phyloP scores from a whole-genome alignment of 2,113 vertebrate species.

The Archilochus colubris region DNA sequence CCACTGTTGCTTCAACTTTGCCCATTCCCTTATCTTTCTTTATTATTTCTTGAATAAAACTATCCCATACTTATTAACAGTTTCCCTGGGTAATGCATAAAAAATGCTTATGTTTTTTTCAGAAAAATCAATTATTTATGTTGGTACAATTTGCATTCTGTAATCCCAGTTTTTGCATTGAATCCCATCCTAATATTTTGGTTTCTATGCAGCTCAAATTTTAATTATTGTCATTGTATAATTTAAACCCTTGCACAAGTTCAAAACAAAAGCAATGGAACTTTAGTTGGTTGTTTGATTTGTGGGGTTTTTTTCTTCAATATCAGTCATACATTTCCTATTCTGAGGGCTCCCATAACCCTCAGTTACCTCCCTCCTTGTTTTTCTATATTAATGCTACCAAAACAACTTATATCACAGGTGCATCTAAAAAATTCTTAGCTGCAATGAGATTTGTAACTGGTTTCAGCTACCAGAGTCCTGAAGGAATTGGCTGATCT shows the following conservation, averaged over 20 bases:
- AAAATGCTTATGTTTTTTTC: not conserved
- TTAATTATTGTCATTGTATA: not conserved
- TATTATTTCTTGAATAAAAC: not conserved
- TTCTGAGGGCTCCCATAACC: not conserved
- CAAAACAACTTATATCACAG: not conserved
- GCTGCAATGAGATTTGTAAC: not conserved
- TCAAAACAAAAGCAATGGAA: not conserved
- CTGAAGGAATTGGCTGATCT: no score
- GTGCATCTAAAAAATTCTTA: not conserved
- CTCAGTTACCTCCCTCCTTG: not conserved
- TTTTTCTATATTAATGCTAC: not conserved
- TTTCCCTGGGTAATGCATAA: not conserved
- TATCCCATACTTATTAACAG: not conserved
- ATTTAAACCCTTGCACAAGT: not conserved
- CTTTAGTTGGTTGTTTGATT: not conserved
- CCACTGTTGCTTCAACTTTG: not conserved
- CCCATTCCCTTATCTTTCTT: not conserved
- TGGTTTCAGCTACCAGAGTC: not conserved
- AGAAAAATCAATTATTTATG: not conserved
- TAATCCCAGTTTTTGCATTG: not conserved
- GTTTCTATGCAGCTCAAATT: not conserved
- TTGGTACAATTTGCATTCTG: not conserved
- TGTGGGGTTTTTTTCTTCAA: not conserved
- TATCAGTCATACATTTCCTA: not conserved
- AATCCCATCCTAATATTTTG: not conserved